Evolutionary conservation across 2,797 vertebrate genomes (phyloP), one percentile per base, ranked within the genome.

Genomic region (Ptychobarbus kaznakovi): DNA sequence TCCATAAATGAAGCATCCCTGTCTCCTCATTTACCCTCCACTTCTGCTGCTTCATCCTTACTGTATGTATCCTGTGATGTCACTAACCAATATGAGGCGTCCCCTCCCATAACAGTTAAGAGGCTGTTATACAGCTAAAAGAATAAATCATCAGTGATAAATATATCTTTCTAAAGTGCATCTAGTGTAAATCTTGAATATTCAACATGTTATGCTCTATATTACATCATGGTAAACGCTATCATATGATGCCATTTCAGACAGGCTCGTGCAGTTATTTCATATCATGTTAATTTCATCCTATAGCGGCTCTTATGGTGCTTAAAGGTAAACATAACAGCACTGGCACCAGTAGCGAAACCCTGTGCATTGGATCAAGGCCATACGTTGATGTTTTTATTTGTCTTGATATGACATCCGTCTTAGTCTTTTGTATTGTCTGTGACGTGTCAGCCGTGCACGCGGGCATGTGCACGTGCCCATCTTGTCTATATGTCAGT

Each of bases 361-460:
- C 56, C n/a, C 12, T 84, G 35, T 81, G 73, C 46, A 66, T 63
- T 69, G 28, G 25, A 25, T 85, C 16, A 81, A 49, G 58, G 32
- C 38, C 12, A 81, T 80, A 80, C n/a, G 15, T 63, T 83, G 78
- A 85, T 79, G 49, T 80, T 81, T 80, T 40, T 80, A 35, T 86
- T 90, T 87, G 75, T 18, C 74, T 82, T 69, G n/a, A 56, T 80
- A n/a, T 69, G 79, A 70, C 77, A 85, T 85, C 32, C 82, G 11
- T 51, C 38, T 63, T 78, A 38, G n/a, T 78, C 32, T 83, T 83
- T 75, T 58, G 56, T 81, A 42, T 69, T 73, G 38, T 75, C 35
- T 38, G 12, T 76, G 49, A 66, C 65, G 28, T 66, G 8, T 66
- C 4, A 18, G n/a, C 53, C 2, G 44, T 38, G 56, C 12, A 4